phyloP scores from a whole-genome alignment of 2,797 vertebrate genomes.

The Taeniopygia guttata region DNA sequence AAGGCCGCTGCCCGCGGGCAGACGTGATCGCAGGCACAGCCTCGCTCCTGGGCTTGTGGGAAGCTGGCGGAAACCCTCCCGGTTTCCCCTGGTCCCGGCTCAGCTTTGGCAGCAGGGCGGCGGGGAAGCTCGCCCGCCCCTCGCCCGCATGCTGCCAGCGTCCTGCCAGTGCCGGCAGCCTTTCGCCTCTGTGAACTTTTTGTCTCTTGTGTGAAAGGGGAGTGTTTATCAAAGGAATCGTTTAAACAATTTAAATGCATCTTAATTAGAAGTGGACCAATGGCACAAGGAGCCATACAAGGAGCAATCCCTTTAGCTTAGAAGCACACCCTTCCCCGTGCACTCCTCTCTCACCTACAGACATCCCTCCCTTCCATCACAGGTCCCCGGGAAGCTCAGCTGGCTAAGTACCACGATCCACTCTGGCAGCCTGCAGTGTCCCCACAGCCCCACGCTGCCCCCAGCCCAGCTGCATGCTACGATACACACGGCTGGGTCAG shows the following conservation, averaged over 20 bases:
- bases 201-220: conserved; percentile 37
- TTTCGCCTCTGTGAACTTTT: conserved; percentile 51
- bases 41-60: conserved; percentile 34
- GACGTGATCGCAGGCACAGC: conserved; percentile 63
- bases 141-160: background rate
- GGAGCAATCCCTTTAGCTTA: background rate
- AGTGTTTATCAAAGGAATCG: background rate
- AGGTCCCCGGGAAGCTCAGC: background rate
- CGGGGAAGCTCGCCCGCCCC: background rate
- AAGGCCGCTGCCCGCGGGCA: conserved; percentile 28
- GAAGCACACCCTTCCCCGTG: background rate
- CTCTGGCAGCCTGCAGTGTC: background rate
- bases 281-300: background rate
- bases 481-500: background rate
- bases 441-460: background rate
- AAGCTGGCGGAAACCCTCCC: conserved; percentile 25
- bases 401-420: rapidly evolving
- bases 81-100: background rate
- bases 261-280: conserved; percentile 26
- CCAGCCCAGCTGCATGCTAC: background rate
- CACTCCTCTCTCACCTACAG: rapidly evolving
- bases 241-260: conserved; percentile 12
- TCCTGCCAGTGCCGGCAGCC: conserved; percentile 25
- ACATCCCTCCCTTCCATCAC: background rate
- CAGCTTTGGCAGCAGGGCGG: conserved; percentile 40